Percentiles rank a stretch among this genome's conserved stretches.
These are phyloP conservation scores for Marasmarcha lunaedactyla DNA, from an alignment of 2,888 invertebrate genomes.

Conservation along the genomic window DNA sequence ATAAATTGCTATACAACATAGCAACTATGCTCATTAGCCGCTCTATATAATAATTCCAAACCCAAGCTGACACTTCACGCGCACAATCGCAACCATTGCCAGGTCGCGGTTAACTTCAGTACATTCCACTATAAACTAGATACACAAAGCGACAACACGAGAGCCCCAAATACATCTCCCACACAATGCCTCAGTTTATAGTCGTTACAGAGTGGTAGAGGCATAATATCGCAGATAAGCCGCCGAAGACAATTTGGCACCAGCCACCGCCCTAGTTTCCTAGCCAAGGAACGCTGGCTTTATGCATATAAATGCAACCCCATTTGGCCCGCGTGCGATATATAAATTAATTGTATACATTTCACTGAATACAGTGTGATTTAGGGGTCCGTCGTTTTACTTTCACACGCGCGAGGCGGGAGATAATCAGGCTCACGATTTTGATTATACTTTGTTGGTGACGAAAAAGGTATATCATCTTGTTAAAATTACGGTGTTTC, in stretches of 20 bases:
- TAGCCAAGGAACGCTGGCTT: constrained; percentile 53
- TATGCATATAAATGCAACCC: constrained; percentile 63
- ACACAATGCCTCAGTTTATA: constrained; percentile 14
- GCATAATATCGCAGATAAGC: constrained; percentile 66
- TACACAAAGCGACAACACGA: neutral
- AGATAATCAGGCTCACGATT: too few relatives aligned
- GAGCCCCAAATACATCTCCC: constrained; percentile 1
- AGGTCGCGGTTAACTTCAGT: too few relatives aligned
- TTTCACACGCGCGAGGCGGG: constrained; percentile 14
- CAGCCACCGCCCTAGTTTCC: constrained; percentile 44
- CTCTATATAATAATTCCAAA: too few relatives aligned
- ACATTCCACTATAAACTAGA: too few relatives aligned
- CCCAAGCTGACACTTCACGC: too few relatives aligned
- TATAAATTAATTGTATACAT: constrained; percentile 60
- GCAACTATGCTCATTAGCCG: too few relatives aligned
- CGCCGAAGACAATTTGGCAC: constrained; percentile 67
- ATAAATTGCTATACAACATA: too few relatives aligned
- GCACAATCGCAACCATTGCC: neutral
- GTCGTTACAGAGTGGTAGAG: constrained; percentile 17
- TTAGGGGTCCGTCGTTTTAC: constrained; percentile 26
- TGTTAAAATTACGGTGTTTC: too few relatives aligned
- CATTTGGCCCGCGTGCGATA: constrained; percentile 59
- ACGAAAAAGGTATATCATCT: too few relatives aligned
- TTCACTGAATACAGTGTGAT: constrained; percentile 42
- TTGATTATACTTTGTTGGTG: too few relatives aligned